Evolutionary conservation across 1,140 invertebrate genomes (phyloP), one percentile per base, ranked within the genome.

Genomic region (Eumaeus atala): DNA sequence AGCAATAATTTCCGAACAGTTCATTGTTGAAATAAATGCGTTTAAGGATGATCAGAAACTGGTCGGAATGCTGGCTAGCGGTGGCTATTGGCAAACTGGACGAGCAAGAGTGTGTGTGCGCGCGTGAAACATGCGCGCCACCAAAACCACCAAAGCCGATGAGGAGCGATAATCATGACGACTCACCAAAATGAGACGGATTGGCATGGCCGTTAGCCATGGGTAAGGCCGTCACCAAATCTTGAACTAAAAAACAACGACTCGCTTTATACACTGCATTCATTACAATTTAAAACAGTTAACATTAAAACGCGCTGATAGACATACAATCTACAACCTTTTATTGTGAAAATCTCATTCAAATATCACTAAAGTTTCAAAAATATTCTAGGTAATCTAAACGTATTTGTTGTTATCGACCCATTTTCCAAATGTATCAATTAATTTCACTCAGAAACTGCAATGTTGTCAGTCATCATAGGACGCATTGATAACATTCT

Each of bases 191-290:
- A 83, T 85, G 80, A 79, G 83, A 83, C 80, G 82, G 76, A 83
- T 85, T 85, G 75, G 80, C 80, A 77, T 88, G 84, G 75, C 86
- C 86, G 77, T 88, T 88, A 71, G 84, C 86, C 81, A 86, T 74
- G 64, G 84, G 84, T 83, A 88, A 88, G 69, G 86, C 86, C 68
- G 86, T 88, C 86, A 88, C 86, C 86, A 88, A 81, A 75, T 88
- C 86, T 86, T 88, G 82, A 85, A 87, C 86, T 86, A 88, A 84
- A 86, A 87, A 87, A 87, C 72, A 84, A 87, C 77, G 70, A 86
- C 77, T 83, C 65, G 71, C 72, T 68, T 84, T 87, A 84, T 87
- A 84, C 78, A 87, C 85, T 74, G 71, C 71, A 83, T 77, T 67
- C 65, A 73, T 66, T 70, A 66, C 48, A 70, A 66, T 40, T 55